Base-by-base conservation (phyloP, 2,888 invertebrate genomes). In the Archaeoteleia sp. region DNA sequence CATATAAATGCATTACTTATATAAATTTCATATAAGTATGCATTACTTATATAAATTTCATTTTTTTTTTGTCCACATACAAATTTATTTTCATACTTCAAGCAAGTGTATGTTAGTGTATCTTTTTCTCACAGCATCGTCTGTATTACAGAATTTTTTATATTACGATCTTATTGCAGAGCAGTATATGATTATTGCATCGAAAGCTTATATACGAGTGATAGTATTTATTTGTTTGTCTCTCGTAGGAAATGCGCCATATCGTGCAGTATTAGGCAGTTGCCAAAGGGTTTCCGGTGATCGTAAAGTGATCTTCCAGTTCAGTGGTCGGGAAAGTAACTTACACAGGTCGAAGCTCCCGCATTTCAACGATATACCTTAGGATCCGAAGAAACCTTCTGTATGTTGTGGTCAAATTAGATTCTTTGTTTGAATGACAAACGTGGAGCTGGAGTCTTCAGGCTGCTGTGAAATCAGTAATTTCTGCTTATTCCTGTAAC, bases 291-390 rank as follows among this genome's bases (percentile, higher is more conserved):
- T 34, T 42, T 37, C 51, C 43, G 43, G 9, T 9, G 13, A 13
- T 53, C 15, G 53, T 54, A 46, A 62, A 54, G 27, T 40, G 29
- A 62, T 62, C 46, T 62, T 62, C 46, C 40, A 27, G 39, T 54
- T 46, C 17, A 46, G 9, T 46, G 43, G 40, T 54, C 39, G 46
- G 46, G 40, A 62, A 62, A 61, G 37, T 61, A 30, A 61, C 61
- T 61, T 61, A 61, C 39, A 34, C 45, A 53, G 30, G 46, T 55
- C 57, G 40, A 48, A 57, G 29, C 54, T 51, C 10, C 13, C 51
- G 27, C 43, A 23, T 60, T 60, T 14, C 30, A 34, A 20, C 40
- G 43, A 20, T 55, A 27, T 55, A 55, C 45, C 29, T 34, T 45
- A n/a, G 35, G 25, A 42, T 58, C 29, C 35, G 51, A 40, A 15